A percentile compares a stretch with the other conserved stretches of the same genome.
phyloP scores from a whole-genome alignment of 1,140 invertebrate species.

The Theocolax elegans region DNA sequence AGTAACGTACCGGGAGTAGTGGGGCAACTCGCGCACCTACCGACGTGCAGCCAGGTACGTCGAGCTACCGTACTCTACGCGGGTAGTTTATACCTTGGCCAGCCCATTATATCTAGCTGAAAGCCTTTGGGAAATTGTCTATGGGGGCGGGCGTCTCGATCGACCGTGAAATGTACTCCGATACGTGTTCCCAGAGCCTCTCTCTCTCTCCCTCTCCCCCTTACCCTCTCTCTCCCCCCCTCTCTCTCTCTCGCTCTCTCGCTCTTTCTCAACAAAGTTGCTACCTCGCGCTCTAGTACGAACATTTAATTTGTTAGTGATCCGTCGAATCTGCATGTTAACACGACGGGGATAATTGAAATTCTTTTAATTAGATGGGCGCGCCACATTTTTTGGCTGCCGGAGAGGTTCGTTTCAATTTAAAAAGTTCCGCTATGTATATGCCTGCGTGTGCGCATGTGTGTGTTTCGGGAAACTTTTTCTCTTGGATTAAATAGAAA shows the following conservation, averaged over 20 bases:
- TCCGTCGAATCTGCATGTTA: constrained; percentile 23
- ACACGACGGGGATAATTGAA: constrained; percentile 22
- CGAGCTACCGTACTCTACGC: not conserved
- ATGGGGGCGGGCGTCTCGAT: constrained; percentile 51
- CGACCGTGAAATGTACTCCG: constrained; percentile 61
- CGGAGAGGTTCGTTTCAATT: constrained; percentile 16
- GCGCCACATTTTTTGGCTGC: not conserved
- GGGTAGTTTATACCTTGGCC: constrained; percentile 49
- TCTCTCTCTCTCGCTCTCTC: not conserved
- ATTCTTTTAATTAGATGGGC: constrained; percentile 32
- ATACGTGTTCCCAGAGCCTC: constrained; percentile 54
- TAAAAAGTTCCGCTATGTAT: constrained; percentile 26
- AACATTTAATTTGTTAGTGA: constrained; percentile 23
- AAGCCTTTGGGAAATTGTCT: constrained; percentile 62
- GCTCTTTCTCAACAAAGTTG: too few species aligned
- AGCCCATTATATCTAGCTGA: constrained; percentile 55
- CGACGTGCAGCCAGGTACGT: not conserved
- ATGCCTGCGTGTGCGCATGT: not conserved
- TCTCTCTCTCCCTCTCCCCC: too few species aligned
- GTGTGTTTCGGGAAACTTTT: not conserved
- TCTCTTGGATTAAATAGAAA: constrained; percentile 23
- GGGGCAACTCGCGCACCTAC: not conserved
- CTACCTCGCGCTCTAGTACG: too few species aligned
- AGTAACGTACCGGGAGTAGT: not conserved
- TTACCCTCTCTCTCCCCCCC: too few species aligned